phyloP scores from a whole-genome alignment of 1,140 invertebrate genomes.

The Hormaphis cornu region DNA sequence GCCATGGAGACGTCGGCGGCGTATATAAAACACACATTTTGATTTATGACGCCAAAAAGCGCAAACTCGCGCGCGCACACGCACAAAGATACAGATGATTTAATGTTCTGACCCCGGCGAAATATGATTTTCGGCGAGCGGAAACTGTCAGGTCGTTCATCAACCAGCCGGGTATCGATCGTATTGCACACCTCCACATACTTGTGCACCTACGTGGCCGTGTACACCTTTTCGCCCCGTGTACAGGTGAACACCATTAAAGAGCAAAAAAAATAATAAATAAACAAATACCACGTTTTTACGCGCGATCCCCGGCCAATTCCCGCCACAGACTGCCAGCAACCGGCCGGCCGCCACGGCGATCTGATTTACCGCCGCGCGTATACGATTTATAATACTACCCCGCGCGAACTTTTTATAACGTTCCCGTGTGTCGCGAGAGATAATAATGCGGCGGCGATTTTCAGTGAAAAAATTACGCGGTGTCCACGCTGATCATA shows the following conservation, averaged over 20 bases:
- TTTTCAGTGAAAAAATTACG: too few species aligned
- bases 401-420: too few species aligned
- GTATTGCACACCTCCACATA: neutral
- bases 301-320: neutral
- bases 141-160: slow-evolving; percentile 30
- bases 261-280: neutral
- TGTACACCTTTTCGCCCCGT: too few species aligned
- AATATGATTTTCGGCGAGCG: slow-evolving; percentile 28
- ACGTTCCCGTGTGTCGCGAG: too few species aligned
- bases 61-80: slow-evolving; percentile 10
- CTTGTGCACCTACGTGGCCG: too few species aligned
- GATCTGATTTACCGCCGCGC: too few species aligned
- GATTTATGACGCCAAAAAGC: slow-evolving; percentile 29
- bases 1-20: neutral
- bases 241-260: neutral
- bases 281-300: neutral
- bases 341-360: too few species aligned
- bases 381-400: too few species aligned
- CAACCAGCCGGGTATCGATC: slow-evolving; percentile 19
- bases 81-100: slow-evolving; percentile 19
- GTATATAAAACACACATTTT: slow-evolving; percentile 16
- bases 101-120: slow-evolving; percentile 26
- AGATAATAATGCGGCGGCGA: too few species aligned
- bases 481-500: too few species aligned
- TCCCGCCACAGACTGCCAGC: neutral